Percentiles rank a stretch among this genome's conserved stretches.
phyloP scores from a whole-genome alignment of 1,140 invertebrate species.

The Solenopsis invicta region DNA sequence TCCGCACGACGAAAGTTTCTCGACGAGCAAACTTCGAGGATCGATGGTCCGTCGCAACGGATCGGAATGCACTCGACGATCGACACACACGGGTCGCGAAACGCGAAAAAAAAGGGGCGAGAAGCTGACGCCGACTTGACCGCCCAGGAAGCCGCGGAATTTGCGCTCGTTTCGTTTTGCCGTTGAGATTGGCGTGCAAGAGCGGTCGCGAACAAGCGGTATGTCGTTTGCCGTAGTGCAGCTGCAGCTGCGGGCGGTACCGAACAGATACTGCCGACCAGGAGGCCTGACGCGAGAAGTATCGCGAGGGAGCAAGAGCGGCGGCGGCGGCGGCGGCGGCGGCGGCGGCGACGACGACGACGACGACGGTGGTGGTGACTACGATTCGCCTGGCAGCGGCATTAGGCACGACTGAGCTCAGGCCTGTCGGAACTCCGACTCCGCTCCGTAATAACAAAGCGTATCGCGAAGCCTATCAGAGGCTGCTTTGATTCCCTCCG shows the following conservation, averaged over 20 bases:
- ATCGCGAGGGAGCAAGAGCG: conserved; percentile 67
- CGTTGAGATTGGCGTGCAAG: conserved; percentile 24
- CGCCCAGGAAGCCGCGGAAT: conserved; percentile 67
- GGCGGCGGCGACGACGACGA: conserved; percentile 45
- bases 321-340: neutral
- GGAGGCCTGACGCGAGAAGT: conserved; percentile 77
- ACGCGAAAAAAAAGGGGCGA: conserved; percentile 9
- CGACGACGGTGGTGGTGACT: neutral
- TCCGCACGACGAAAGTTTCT: neutral
- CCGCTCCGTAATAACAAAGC: conserved; percentile 75
- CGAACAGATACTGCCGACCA: conserved; percentile 73
- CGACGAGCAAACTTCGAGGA: neutral
- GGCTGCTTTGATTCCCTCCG: conserved; percentile 67
- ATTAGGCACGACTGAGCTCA: conserved; percentile 70
- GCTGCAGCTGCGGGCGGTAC: conserved; percentile 43
- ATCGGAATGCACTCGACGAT: conserved; percentile 19
- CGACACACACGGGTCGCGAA: neutral
- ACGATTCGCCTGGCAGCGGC: conserved; percentile 67
- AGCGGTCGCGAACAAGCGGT: conserved; percentile 28
- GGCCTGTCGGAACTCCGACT: conserved; percentile 56
- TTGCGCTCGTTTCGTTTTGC: conserved; percentile 42
- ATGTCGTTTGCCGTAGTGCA: conserved; percentile 19
- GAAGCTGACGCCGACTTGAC: conserved; percentile 49
- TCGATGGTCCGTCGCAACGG: conserved; percentile 10
- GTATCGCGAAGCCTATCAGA: conserved; percentile 74